These are phyloP conservation scores for Ramazzottius varieornatus DNA, from an alignment of 2,888 invertebrate species.

Conservation along the genomic window DNA sequence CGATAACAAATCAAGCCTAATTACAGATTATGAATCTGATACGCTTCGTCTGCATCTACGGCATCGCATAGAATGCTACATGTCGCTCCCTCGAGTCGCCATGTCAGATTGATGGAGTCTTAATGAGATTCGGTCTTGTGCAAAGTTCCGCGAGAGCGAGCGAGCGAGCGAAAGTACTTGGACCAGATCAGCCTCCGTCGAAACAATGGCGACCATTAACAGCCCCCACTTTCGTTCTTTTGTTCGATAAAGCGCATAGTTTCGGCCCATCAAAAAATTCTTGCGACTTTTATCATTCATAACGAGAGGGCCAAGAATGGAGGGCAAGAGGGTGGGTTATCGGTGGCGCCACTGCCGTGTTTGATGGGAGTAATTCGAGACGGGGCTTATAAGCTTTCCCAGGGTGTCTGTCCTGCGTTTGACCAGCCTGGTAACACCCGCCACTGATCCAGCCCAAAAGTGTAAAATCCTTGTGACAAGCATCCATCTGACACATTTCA, in stretches of 20 bases:
- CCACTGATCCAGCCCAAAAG: too few species aligned
- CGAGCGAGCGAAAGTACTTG: too few species aligned
- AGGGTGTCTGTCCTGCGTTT: background rate
- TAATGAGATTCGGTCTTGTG: background rate
- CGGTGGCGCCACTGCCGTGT: background rate
- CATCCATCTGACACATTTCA: too few species aligned
- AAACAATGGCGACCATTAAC: too few species aligned
- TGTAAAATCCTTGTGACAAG: too few species aligned
- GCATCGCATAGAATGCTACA: too few species aligned
- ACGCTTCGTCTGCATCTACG: background rate
- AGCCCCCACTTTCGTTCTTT: too few species aligned
- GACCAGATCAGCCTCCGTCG: too few species aligned
- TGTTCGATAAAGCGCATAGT: background rate
- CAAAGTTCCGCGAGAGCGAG: too few species aligned
- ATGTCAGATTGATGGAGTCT: background rate
- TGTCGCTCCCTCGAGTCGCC: too few species aligned
- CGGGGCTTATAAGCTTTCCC: background rate
- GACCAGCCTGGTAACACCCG: too few species aligned
- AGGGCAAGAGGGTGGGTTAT: background rate
- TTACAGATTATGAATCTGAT: background rate
- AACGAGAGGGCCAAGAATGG: background rate
- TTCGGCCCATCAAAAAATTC: constrained; percentile 1
- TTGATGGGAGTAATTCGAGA: background rate
- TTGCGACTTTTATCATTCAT: background rate
- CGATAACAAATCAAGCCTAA: constrained; percentile 4